Evolutionary conservation across 1,140 invertebrate genomes (phyloP), one percentile per base, ranked within the genome.

Genomic region (Diabrotica undecimpunctata): DNA sequence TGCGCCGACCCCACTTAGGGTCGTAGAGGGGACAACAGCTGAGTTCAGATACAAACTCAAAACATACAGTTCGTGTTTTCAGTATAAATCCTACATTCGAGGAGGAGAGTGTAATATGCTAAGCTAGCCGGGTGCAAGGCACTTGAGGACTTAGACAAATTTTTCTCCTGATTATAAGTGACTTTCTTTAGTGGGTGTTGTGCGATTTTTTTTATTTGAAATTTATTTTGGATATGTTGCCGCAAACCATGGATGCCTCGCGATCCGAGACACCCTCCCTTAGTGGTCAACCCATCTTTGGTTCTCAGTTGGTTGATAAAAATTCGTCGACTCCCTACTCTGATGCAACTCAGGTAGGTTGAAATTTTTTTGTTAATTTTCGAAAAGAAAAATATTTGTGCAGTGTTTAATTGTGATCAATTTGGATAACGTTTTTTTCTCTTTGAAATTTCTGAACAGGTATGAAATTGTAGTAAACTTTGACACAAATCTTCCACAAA

Each of bases 271-370:
- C 79, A 67, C 83, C 83, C 13, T 79, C 56, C 46, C 66, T 56
- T 65, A 72, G 79, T 78, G 70, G 79, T n/a, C 76, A 81, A 25
- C 82, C 82, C 36, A 75, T 92, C 67, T 95, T 95, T 80, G 93
- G 92, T 70, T 94, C 92, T 51, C 87, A 92, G 76, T 83, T 91
- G 65, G 89, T 97, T 74, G 89, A 93, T 81, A 90, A 93, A 81
- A 91, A 93, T 80, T 96, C 94, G 10, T 83, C 87, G 37, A 98
- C 95, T 54, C 95, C 95, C 12, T 98, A 98, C 81, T 93, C 94
- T 66, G 95, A 98, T 85, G 95, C 95, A 51, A 97, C 95, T 68
- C 93, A 96, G 88, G 92, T 95, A 86, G 86, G 85, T 80, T 63
- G 13, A 46, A 53, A 37, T 39, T 41, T 54, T 36, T 54, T 54